phyloP scores from a whole-genome alignment of 2,797 vertebrate genomes.

The Microchirus variegatus region DNA sequence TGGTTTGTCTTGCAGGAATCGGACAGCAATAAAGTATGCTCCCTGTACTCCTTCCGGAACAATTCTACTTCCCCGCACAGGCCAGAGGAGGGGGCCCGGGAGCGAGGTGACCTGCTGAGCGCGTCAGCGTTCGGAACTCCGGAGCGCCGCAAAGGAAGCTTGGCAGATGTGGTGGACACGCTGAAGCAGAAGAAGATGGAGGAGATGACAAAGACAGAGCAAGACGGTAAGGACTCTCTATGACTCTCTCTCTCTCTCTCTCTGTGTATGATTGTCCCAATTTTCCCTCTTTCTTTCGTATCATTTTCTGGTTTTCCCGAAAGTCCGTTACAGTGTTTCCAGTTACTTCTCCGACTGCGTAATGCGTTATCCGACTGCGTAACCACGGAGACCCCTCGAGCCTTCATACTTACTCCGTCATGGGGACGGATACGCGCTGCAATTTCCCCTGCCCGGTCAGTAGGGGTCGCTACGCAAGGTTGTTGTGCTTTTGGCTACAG shows the following conservation, averaged over 20 bases:
- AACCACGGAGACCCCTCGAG: too few species aligned
- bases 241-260: constrained; percentile 48
- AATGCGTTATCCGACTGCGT: too few species aligned
- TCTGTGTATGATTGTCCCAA: too few species aligned
- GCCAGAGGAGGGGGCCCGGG: constrained; percentile 97
- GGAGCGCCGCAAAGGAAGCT: constrained; percentile 98
- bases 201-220: constrained; percentile 99
- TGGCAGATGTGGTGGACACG: constrained; percentile 98
- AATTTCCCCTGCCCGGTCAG: too few species aligned
- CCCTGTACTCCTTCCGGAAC: constrained; percentile 99
- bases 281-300: too few species aligned
- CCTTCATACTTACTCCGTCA: too few species aligned
- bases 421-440: too few species aligned
- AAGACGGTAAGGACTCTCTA: too few species aligned
- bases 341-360: too few species aligned
- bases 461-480: too few species aligned
- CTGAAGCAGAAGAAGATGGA: constrained; percentile 99
- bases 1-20: constrained; percentile 92
- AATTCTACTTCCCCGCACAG: constrained; percentile 99
- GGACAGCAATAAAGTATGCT: constrained; percentile 99
- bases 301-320: too few species aligned
- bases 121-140: constrained; percentile 97
- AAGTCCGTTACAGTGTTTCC: constrained; percentile 81
- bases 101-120: constrained; percentile 94
- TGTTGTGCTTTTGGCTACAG: too few species aligned